A percentile compares a stretch with the other conserved stretches of the same genome.
phyloP scores from a whole-genome alignment of 2,113 vertebrate species.

The Danionella cerebrum region DNA sequence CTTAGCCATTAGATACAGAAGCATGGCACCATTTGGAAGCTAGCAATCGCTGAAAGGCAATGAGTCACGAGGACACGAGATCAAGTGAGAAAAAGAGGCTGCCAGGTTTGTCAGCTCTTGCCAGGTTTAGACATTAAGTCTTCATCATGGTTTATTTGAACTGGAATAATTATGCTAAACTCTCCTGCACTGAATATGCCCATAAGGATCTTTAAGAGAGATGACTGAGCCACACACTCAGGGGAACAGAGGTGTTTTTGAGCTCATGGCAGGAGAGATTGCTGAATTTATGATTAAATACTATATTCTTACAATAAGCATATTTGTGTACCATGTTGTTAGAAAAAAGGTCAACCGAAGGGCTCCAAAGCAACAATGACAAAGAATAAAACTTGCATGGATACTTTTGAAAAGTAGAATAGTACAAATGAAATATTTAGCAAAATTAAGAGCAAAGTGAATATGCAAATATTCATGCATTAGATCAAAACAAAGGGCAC shows the following conservation, averaged over 20 bases:
- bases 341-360: no score
- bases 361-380: no score
- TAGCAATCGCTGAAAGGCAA: slow-evolving; percentile 25
- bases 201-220: background rate
- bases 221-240: background rate
- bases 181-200: background rate
- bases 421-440: no score
- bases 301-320: no score
- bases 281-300: no score
- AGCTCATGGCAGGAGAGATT: background rate
- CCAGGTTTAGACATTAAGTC: slow-evolving; percentile 29
- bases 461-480: no score
- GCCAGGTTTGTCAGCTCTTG: slow-evolving; percentile 21
- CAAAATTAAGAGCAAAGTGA: no score
- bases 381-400: no score
- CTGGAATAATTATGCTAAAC: slow-evolving; percentile 29
- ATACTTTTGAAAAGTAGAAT: no score
- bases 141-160: slow-evolving; percentile 34
- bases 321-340: no score
- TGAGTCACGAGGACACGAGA: slow-evolving; percentile 32
- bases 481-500: no score
- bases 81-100: slow-evolving; percentile 22
- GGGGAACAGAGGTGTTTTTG: background rate
- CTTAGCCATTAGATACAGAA: slow-evolving; percentile 34
- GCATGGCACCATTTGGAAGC: slow-evolving; percentile 16